A percentile compares a stretch with the other conserved stretches of the same genome.
Conservation (phyloP, 53 echinoderm and acorn worm genomes). For the Stichopus horrens region DNA sequence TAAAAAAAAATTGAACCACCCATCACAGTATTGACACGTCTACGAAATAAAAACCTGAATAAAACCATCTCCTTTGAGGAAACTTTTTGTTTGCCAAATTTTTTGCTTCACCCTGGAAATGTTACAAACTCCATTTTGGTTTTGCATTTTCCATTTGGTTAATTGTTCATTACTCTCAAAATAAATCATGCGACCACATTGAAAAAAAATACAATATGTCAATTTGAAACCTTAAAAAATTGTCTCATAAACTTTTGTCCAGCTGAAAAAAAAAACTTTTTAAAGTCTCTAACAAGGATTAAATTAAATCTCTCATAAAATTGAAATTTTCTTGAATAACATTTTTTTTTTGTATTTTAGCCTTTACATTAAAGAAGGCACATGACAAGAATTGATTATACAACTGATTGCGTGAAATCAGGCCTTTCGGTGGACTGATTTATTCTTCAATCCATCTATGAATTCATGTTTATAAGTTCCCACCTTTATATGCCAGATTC, state of each 20-base stretch:
- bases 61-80: too few species aligned
- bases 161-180: too few species aligned
- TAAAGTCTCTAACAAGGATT: background rate
- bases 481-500: too few species aligned
- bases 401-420: background rate
- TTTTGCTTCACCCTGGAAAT: too few species aligned
- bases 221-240: background rate
- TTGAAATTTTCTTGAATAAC: background rate
- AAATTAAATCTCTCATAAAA: background rate
- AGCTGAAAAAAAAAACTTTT: background rate
- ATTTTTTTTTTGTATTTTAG: background rate
- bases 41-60: too few species aligned
- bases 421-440: background rate
- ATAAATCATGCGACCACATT: too few species aligned
- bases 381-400: background rate
- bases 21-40: too few species aligned
- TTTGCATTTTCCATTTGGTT: too few species aligned
- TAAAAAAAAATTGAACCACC: too few species aligned
- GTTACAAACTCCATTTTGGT: too few species aligned
- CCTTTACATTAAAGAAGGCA: background rate
- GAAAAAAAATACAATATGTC: background rate
- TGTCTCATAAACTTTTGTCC: background rate
- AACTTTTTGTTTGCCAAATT: too few species aligned
- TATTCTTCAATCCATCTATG: background rate
- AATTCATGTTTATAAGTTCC: too few species aligned